Evolutionary conservation across 1,140 invertebrate species (phyloP).

Genomic region (Telenomus remus): DNA sequence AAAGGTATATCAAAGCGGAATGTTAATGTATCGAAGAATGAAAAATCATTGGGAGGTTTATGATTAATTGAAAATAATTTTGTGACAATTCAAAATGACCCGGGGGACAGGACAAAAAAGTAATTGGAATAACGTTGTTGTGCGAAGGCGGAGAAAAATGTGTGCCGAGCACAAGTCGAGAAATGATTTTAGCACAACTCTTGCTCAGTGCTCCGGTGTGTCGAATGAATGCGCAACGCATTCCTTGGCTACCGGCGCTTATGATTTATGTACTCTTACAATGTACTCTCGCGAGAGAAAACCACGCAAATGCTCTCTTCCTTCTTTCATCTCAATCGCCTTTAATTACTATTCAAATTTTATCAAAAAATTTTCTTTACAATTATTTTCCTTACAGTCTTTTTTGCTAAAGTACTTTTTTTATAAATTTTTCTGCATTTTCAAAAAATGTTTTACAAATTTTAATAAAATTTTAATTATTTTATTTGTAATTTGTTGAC

Average conservation of each 20-base stretch:
- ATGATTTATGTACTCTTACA: slow-evolving; percentile 65
- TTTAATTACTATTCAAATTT: neutral
- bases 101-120: slow-evolving; percentile 19
- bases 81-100: slow-evolving; percentile 20
- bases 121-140: slow-evolving; percentile 54
- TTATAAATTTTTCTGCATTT: too few relatives aligned
- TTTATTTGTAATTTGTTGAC: too few relatives aligned
- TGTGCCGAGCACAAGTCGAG: slow-evolving; percentile 32
- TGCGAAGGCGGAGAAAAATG: slow-evolving; percentile 52
- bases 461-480: too few relatives aligned
- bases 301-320: slow-evolving; percentile 8
- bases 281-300: slow-evolving; percentile 25
- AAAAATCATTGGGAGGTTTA: slow-evolving; percentile 2
- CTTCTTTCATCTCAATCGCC: slow-evolving; percentile 2
- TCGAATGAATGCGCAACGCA: slow-evolving; percentile 63
- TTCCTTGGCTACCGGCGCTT: slow-evolving; percentile 65
- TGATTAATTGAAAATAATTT: slow-evolving; percentile 39
- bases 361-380: too few relatives aligned
- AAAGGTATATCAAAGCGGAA: neutral
- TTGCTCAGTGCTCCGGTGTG: slow-evolving; percentile 41
- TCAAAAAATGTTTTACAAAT: too few relatives aligned
- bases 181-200: slow-evolving; percentile 46
- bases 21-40: slow-evolving; percentile 10
- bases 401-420: too few relatives aligned
- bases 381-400: too few relatives aligned